These are phyloP conservation scores for Mercenaria mercenaria DNA, from an alignment of 1,140 invertebrate genomes.

Conservation along the genomic window DNA sequence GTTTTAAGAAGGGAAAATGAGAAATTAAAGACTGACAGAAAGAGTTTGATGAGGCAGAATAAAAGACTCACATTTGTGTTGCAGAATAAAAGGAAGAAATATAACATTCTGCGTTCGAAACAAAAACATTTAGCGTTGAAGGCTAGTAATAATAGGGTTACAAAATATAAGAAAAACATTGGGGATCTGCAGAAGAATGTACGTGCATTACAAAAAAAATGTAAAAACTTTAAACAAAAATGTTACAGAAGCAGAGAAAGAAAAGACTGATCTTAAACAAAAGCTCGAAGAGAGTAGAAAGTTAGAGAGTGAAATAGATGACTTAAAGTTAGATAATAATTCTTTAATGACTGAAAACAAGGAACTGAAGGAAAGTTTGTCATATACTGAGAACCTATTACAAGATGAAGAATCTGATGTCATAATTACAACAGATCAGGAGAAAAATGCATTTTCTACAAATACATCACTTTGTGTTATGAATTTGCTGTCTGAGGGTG, in stretches of 20 bases:
- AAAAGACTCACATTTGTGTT: conserved; percentile 17
- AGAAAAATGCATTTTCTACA: conserved; percentile 20
- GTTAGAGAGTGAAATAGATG: neutral
- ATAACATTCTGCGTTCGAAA: conserved; percentile 24
- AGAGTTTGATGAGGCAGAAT: conserved; percentile 22
- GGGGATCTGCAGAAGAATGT: conserved; percentile 30
- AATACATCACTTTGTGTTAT: conserved; percentile 45
- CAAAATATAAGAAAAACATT: conserved; percentile 29
- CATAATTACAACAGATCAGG: conserved; percentile 20
- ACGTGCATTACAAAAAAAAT: conserved; percentile 32
- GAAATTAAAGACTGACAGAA: conserved; percentile 37
- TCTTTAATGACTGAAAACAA: conserved; percentile 10
- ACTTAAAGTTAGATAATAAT: neutral
- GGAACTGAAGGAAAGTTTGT: conserved; percentile 23
- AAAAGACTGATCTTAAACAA: conserved; percentile 33
- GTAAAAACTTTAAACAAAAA: neutral
- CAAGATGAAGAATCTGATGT: conserved; percentile 1
- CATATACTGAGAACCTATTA: conserved; percentile 6
- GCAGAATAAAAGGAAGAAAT: conserved; percentile 48
- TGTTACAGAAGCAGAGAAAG: conserved; percentile 4
- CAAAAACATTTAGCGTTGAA: neutral
- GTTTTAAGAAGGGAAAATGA: conserved; percentile 10
- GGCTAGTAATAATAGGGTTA: neutral
- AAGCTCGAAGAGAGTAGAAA: neutral
- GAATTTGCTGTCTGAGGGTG: conserved; percentile 50